Conservation (phyloP, 2,888 invertebrate species). For the Trypoxylon attenuatum region DNA sequence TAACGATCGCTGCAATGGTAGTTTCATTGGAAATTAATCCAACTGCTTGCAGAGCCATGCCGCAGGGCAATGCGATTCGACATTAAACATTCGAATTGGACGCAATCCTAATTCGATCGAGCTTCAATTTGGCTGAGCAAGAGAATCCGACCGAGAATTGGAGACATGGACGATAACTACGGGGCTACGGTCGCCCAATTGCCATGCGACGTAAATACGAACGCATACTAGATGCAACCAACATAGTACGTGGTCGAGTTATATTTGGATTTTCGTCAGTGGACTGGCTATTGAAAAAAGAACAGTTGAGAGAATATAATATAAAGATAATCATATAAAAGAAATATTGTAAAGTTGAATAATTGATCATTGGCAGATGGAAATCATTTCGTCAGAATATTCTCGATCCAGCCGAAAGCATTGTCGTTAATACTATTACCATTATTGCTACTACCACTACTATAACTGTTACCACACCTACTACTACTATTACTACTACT, state of each 20-base stretch:
- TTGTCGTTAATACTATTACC: constrained; percentile 20
- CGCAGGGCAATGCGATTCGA: background rate
- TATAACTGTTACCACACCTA: constrained; percentile 15
- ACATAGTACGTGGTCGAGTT: too few species aligned
- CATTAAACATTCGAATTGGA: background rate
- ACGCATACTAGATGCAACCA: too few species aligned
- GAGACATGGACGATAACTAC: background rate
- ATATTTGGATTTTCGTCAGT: too few species aligned
- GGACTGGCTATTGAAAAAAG: too few species aligned
- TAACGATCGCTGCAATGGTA: background rate
- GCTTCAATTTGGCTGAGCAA: too few species aligned
- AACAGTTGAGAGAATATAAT: too few species aligned
- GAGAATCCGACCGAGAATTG: background rate
- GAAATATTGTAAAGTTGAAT: too few species aligned
- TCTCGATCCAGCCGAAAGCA: too few species aligned
- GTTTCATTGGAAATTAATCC: background rate
- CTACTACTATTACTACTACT: constrained; percentile 27
- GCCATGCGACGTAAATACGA: too few species aligned
- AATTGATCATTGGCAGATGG: constrained; percentile 9
- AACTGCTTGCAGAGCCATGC: background rate
- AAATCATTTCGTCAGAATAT: too few species aligned
- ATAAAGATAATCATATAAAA: too few species aligned
- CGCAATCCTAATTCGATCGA: background rate
- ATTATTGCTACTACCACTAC: constrained; percentile 24
- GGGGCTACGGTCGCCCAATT: too few species aligned